Percentiles rank a stretch among this genome's conserved stretches.
Evolutionary conservation across 2,113 vertebrate genomes (phyloP).

Genomic region (Nothobranchius furzeri): DNA sequence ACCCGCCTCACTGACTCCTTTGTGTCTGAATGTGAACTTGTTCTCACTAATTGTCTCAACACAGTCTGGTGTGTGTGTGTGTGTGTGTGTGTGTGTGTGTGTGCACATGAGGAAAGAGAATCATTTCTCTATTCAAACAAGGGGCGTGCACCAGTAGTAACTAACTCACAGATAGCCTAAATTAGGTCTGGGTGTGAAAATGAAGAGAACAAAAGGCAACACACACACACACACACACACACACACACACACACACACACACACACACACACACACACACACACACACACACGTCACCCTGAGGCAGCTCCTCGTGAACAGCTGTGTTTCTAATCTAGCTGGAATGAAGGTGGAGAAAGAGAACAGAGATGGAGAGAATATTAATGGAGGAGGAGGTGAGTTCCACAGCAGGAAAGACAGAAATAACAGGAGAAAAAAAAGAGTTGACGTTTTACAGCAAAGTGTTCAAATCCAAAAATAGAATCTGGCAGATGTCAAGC

Average conservation of each 20-base stretch:
- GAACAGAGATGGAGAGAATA: background rate
- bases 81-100: too few species aligned
- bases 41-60: constrained; percentile 56
- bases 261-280: too few species aligned
- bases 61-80: background rate
- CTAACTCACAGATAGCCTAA: constrained; percentile 5
- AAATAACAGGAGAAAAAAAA: constrained; percentile 18
- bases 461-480: constrained; percentile 41
- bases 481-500: constrained; percentile 3
- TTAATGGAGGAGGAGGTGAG: constrained; percentile 12
- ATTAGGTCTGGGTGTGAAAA: background rate
- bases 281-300: too few species aligned
- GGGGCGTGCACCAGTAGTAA: background rate
- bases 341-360: constrained; percentile 35
- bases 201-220: background rate
- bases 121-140: background rate
- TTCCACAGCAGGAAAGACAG: constrained; percentile 9
- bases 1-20: constrained; percentile 39
- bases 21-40: constrained; percentile 49
- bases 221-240: too few species aligned
- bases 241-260: too few species aligned
- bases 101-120: too few species aligned
- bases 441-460: constrained; percentile 36
- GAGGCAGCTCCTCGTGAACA: constrained; percentile 15
- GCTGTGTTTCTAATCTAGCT: constrained; percentile 37